These are phyloP conservation scores for Malurus alboscapulatus DNA, from an alignment of 2,113 vertebrate species.

Conservation along the genomic window DNA sequence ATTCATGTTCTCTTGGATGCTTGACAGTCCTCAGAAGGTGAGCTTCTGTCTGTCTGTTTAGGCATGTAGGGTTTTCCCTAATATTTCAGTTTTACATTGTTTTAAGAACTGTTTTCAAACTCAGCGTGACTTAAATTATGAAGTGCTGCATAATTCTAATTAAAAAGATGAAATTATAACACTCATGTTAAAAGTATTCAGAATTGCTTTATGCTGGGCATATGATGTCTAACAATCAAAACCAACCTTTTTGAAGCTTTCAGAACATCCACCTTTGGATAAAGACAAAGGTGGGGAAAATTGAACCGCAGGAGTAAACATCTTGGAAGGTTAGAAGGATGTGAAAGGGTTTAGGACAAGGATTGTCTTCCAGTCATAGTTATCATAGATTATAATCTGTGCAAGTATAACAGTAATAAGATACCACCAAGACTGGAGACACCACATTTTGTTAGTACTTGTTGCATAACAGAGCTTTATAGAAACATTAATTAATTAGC, in stretches of 20 bases:
- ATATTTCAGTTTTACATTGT: background rate
- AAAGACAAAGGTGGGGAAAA: background rate
- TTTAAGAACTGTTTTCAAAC: background rate
- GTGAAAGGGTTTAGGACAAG: background rate
- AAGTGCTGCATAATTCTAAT: background rate
- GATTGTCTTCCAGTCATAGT: background rate
- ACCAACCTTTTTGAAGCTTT: background rate
- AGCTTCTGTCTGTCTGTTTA: background rate
- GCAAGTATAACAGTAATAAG: background rate
- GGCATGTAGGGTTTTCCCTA: background rate
- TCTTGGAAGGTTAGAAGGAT: background rate
- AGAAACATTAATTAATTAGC: slow-evolving; percentile 16
- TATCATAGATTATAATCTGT: slow-evolving; percentile 33
- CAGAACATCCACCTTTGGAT: background rate
- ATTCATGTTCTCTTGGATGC: background rate
- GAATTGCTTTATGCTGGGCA: background rate
- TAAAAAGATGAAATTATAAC: background rate
- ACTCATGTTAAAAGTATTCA: background rate
- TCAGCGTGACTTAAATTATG: background rate
- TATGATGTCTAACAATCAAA: background rate
- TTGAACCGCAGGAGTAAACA: background rate
- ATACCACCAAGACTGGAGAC: background rate
- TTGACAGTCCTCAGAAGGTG: background rate
- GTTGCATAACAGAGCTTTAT: background rate
- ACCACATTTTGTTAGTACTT: slow-evolving; percentile 31